These are phyloP conservation scores for Zhuqinia jingwanae DNA, from an alignment of 2,888 invertebrate species.

Conservation along the genomic window DNA sequence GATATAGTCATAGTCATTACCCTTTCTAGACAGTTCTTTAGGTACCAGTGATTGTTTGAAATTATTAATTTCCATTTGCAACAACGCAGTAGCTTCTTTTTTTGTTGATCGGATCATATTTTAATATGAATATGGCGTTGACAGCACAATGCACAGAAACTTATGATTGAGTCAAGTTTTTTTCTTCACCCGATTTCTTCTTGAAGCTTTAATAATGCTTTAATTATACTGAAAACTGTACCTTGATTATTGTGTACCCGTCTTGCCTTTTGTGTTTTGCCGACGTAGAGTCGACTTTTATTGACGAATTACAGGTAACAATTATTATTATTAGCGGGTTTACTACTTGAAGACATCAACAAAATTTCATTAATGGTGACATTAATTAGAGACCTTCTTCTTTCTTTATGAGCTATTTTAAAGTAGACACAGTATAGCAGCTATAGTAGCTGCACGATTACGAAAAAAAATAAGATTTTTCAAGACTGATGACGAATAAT, in stretches of 20 bases:
- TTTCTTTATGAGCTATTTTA: background rate
- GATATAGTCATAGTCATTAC: conserved; percentile 48
- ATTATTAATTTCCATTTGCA: no score
- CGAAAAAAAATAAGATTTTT: background rate
- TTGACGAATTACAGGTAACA: no score
- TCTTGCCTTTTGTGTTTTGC: background rate
- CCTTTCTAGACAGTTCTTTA: conserved; percentile 23
- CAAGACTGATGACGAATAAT: conserved; percentile 31
- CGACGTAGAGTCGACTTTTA: background rate
- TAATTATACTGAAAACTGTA: conserved; percentile 35
- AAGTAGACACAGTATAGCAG: background rate
- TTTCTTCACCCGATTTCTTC: background rate
- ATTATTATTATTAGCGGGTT: no score
- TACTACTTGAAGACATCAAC: conserved; percentile 15
- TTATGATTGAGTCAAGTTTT: conserved; percentile 19
- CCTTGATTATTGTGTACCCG: conserved; percentile 31
- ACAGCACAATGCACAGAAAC: conserved; percentile 4
- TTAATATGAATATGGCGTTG: no score
- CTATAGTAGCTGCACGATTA: no score
- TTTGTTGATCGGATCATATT: no score
- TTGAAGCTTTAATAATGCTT: no score
- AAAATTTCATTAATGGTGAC: background rate
- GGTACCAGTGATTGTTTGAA: background rate
- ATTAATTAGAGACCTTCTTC: conserved; percentile 29
- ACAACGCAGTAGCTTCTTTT: no score